A percentile compares a stretch with the other conserved stretches of the same genome.
phyloP scores from a whole-genome alignment of 2,797 vertebrate genomes.

The Tokudaia tokunoshimensis region DNA sequence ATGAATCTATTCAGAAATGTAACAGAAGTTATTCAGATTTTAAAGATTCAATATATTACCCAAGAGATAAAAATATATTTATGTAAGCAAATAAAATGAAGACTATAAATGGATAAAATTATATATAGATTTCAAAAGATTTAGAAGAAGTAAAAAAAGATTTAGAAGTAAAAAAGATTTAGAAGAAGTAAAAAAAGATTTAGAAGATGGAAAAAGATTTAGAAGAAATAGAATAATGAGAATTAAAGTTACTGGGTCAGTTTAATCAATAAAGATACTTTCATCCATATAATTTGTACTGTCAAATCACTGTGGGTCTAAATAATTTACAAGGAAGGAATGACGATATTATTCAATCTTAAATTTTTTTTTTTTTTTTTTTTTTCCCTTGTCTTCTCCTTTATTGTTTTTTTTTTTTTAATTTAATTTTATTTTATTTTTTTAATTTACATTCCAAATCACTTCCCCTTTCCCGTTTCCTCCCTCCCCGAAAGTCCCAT shows the following conservation, averaged over 20 bases:
- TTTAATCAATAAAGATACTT: conserved; percentile 54
- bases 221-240: not conserved
- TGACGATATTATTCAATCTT: not conserved
- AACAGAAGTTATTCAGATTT: not conserved
- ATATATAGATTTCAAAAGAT: conserved; percentile 19
- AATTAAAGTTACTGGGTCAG: conserved; percentile 36
- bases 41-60: conserved; percentile 1
- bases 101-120: not conserved
- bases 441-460: too few species aligned
- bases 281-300: conserved; percentile 28
- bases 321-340: conserved; percentile 44
- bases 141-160: not conserved
- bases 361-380: too few species aligned
- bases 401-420: too few species aligned
- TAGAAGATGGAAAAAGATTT: not conserved
- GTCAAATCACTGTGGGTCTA: not conserved
- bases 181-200: not conserved
- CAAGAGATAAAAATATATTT: not conserved
- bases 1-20: conserved; percentile 20
- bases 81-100: conserved; percentile 41
- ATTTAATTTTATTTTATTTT: too few species aligned
- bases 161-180: not conserved
- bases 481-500: too few species aligned
- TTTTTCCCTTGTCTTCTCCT: too few species aligned
- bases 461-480: too few species aligned